A percentile compares a stretch with the other conserved stretches of the same genome.
Conservation (phyloP, 53 echinoderm and acorn worm genomes). For the Patiria pectinifera region DNA sequence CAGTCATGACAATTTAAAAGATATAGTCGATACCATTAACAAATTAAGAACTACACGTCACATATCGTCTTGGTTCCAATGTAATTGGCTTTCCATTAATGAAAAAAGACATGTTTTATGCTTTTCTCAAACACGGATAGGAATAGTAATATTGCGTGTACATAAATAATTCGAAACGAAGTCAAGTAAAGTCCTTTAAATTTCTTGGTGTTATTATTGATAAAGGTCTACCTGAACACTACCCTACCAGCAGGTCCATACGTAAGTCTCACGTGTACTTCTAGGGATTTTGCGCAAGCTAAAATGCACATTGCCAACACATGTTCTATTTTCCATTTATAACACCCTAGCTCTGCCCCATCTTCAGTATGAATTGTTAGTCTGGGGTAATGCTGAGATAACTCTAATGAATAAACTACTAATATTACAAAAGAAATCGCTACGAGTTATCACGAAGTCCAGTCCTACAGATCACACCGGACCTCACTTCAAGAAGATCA, state of each 20-base stretch:
- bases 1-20: slow-evolving; percentile 8
- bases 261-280: slow-evolving; percentile 6
- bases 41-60: slow-evolving; percentile 37
- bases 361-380: slow-evolving; percentile 15
- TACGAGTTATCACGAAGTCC: slow-evolving; percentile 16
- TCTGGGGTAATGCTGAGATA: slow-evolving; percentile 28
- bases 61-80: slow-evolving; percentile 33
- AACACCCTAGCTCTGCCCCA: slow-evolving; percentile 28
- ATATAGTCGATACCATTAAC: neutral
- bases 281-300: slow-evolving; percentile 10
- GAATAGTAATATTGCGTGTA: neutral
- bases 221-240: neutral
- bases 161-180: neutral
- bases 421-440: slow-evolving; percentile 9
- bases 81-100: slow-evolving; percentile 46
- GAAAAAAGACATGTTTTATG: slow-evolving; percentile 23
- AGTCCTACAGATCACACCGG: neutral
- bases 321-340: slow-evolving; percentile 4
- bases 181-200: neutral
- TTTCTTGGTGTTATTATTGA: slow-evolving; percentile 21
- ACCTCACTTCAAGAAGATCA: slow-evolving; percentile 8
- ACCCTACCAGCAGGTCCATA: slow-evolving; percentile 5
- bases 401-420: slow-evolving; percentile 7
- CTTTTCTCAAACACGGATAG: neutral
- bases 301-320: neutral